Percentiles rank a stretch among this genome's conserved stretches.
Conservation (phyloP, 2,888 invertebrate genomes). For the Cantharis flavilabris region DNA sequence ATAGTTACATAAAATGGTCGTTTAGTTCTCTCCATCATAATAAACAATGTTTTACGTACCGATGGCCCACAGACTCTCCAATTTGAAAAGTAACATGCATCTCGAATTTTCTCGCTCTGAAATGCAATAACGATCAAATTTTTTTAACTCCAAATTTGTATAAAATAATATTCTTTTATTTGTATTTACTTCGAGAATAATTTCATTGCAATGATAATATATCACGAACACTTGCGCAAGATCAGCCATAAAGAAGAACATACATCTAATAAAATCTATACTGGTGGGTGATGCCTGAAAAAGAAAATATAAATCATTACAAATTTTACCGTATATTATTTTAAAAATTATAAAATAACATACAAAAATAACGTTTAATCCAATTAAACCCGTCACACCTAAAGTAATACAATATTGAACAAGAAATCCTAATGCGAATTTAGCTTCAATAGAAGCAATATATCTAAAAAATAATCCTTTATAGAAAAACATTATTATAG, state of each 20-base stretch:
- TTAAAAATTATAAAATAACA: background rate
- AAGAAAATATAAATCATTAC: no score
- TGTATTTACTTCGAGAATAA: background rate
- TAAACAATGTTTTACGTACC: background rate
- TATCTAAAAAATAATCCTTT: background rate
- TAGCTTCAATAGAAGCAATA: background rate
- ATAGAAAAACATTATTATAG: background rate
- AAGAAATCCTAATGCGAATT: background rate
- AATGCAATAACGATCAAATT: background rate
- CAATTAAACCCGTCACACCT: background rate
- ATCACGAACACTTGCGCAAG: background rate
- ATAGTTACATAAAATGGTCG: background rate
- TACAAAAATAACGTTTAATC: background rate
- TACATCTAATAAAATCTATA: background rate
- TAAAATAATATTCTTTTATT: background rate
- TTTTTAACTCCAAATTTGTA: background rate
- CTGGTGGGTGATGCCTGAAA: background rate
- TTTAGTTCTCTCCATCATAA: slow-evolving; percentile 5
- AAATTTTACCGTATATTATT: no score
- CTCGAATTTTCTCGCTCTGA: slow-evolving; percentile 1
- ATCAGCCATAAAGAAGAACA: background rate
- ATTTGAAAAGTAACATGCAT: background rate
- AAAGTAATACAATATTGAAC: background rate
- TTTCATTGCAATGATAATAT: background rate
- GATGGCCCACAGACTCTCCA: background rate